A percentile compares a stretch with the other conserved stretches of the same genome.
Evolutionary conservation across 2,888 invertebrate genomes (phyloP).

Genomic region (Hanleya hanleyi): DNA sequence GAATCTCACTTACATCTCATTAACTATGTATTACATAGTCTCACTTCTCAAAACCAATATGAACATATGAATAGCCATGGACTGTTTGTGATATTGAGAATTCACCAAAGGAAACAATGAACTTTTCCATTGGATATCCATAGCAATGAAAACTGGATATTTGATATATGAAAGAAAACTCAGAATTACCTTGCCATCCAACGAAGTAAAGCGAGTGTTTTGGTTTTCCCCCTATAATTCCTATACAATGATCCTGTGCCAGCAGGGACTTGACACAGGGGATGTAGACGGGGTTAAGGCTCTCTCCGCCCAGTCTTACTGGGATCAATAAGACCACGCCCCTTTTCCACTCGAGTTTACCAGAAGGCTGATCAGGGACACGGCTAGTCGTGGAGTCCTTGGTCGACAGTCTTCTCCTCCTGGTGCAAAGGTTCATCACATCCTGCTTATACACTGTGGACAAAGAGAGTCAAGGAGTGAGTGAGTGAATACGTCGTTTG

Average conservation of each 20-base stretch:
- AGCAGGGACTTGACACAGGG: conserved; percentile 87
- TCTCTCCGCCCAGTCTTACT: conserved; percentile 89
- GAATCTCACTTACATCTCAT: too few species aligned
- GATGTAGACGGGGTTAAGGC: conserved; percentile 88
- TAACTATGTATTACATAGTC: too few species aligned
- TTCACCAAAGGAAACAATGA: too few species aligned
- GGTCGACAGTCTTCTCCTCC: conserved; percentile 41
- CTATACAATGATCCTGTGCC: conserved; percentile 87
- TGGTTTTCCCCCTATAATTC: conserved; percentile 93
- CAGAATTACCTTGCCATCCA: conserved; percentile 89
- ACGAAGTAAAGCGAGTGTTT: conserved; percentile 95
- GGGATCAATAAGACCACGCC: conserved; percentile 86
- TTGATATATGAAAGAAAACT: too few species aligned
- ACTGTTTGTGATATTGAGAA: too few species aligned
- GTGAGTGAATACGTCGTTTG: too few species aligned
- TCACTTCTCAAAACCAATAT: too few species aligned
- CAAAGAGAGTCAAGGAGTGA: too few species aligned
- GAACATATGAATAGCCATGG: too few species aligned
- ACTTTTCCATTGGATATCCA: too few species aligned
- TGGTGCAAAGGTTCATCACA: conserved; percentile 77
- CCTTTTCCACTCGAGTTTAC: conserved; percentile 54
- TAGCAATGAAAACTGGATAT: too few species aligned
- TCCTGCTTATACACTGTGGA: conserved; percentile 83
- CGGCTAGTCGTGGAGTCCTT: conserved; percentile 24
- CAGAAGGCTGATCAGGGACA: not conserved